Evolutionary conservation across 2,888 invertebrate species (phyloP), one percentile per base, ranked within the genome.

Genomic region (Auanema freiburgensis): DNA sequence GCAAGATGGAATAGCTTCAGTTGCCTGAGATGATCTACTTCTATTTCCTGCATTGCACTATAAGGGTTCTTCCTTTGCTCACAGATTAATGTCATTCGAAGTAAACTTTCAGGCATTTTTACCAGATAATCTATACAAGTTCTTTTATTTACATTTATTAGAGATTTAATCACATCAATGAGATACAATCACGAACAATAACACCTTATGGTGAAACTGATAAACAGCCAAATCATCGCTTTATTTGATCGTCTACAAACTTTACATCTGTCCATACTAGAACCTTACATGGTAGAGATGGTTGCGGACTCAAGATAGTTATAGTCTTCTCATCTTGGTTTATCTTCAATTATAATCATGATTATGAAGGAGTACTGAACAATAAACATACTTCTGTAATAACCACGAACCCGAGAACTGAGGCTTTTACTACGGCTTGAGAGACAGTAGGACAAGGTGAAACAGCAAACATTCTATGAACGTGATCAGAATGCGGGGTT

Each of bases 361-460:
- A 24, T 54, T 54, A 16, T 14, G 21, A 21, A 14, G 25, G 16
- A 54, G n/a, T 14, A 18, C 18, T 21, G 12, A 50, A n/a, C 21
- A 12, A 21, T 24, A 54, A 14, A 14, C 52, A 11, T 40, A 96
- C 91, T 59, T 91, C 91, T 14, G 93, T 93, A 91, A 95, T 91
- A 80, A 93, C 92, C 65, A 94, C 89, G 85, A 92, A 93, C 56
- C 95, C 95, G 25, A 91, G 90, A 8, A 92, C 88, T 86, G 95
- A 94, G 6, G 91, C 90, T 73, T 90, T 89, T 62, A 93, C 89
- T 44, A 76, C 66, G 6, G 52, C 58, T 24, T 65, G 67, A n/a
- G 63, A 63, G 14, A 66, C 79, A 0, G 89, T 88, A 54, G 91
- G 89, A 0, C 93, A 91, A 87, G 92, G 92, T 77, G 92, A 92